Conservation (phyloP, 2,113 vertebrate species). For the Cottus gobio region DNA sequence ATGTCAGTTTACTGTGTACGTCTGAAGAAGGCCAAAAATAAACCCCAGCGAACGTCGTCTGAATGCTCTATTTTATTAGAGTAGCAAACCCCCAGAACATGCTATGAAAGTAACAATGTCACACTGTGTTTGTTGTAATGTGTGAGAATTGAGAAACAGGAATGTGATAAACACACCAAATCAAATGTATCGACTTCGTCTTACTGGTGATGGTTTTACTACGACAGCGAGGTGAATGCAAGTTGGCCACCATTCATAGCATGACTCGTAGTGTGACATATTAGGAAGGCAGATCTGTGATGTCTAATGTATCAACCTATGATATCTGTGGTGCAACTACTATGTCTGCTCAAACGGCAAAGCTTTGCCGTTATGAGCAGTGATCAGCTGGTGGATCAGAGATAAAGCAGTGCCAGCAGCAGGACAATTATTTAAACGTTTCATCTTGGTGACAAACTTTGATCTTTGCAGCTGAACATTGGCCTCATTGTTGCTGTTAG, state of each 20-base stretch:
- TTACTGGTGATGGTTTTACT: slow-evolving; percentile 18
- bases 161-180: slow-evolving; percentile 38
- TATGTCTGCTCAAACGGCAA: slow-evolving; percentile 25
- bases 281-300: slow-evolving; percentile 43
- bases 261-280: slow-evolving; percentile 43
- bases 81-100: neutral
- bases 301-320: slow-evolving; percentile 49
- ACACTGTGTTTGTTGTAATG: slow-evolving; percentile 19
- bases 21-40: slow-evolving; percentile 54
- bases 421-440: slow-evolving; percentile 16
- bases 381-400: slow-evolving; percentile 40
- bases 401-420: slow-evolving; percentile 3
- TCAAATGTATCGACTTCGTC: slow-evolving; percentile 33
- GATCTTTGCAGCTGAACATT: slow-evolving; percentile 17
- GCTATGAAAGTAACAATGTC: slow-evolving; percentile 28
- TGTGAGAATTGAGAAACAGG: slow-evolving; percentile 34
- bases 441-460: slow-evolving; percentile 16
- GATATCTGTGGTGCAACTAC: slow-evolving; percentile 55
- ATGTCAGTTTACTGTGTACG: slow-evolving; percentile 54
- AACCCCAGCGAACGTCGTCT: neutral
- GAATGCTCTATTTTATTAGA: slow-evolving; percentile 8
- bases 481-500: neutral
- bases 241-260: slow-evolving; percentile 30
- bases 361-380: slow-evolving; percentile 32
- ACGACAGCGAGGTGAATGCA: slow-evolving; percentile 14